Conservation (phyloP, 2,888 invertebrate genomes). For the Chelonus formosanus region DNA sequence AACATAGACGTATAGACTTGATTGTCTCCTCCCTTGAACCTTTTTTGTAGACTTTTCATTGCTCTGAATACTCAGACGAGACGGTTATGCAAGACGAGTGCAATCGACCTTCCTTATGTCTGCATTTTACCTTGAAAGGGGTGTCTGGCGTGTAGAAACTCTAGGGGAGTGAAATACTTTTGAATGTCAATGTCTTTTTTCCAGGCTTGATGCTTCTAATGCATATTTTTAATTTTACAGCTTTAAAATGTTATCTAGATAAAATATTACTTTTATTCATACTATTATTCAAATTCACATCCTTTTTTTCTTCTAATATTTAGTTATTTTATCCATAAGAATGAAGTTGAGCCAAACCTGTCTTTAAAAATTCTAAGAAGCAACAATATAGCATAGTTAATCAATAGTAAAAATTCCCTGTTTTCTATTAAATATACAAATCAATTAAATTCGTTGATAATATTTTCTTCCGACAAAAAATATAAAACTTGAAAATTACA, state of each 20-base stretch:
- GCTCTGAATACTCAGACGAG: not conserved
- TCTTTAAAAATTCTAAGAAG: too few species aligned
- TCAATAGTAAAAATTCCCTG: too few species aligned
- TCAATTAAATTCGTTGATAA: too few species aligned
- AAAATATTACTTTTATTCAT: not conserved
- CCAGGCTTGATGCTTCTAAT: too few species aligned
- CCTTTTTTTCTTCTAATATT: too few species aligned
- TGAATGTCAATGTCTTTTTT: conserved; percentile 63
- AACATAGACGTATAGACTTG: not conserved
- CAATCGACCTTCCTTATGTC: conserved; percentile 21
- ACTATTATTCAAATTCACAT: not conserved
- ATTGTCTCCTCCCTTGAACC: not conserved
- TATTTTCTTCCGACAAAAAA: too few species aligned
- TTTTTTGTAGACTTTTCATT: not conserved
- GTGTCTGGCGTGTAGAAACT: conserved; percentile 50
- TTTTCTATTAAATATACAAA: too few species aligned
- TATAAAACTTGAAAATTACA: too few species aligned
- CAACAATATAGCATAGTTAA: too few species aligned
- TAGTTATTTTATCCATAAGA: too few species aligned
- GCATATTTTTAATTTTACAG: too few species aligned
- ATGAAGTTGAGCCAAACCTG: too few species aligned
- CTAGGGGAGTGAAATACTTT: conserved; percentile 49
- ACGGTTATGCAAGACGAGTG: conserved; percentile 11
- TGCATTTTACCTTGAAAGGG: conserved; percentile 42
- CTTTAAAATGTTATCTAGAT: not conserved